phyloP scores from a whole-genome alignment of 2,888 invertebrate genomes.

The Sussaba pulchella region DNA sequence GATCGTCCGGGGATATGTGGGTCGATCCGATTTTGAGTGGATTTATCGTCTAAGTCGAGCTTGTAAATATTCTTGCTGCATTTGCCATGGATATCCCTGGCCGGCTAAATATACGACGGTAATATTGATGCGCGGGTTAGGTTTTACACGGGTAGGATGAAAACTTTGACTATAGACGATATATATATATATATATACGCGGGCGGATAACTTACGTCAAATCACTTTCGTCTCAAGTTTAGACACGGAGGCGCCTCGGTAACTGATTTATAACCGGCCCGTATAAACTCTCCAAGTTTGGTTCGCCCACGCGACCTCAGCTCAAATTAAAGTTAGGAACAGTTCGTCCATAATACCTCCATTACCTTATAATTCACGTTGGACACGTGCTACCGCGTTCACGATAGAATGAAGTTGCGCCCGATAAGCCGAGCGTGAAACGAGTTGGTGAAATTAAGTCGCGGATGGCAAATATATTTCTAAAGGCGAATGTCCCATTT shows the following conservation, averaged over 20 bases:
- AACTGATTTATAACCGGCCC: slow-evolving; percentile 73
- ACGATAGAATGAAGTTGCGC: slow-evolving; percentile 51
- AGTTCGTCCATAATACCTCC: slow-evolving; percentile 71
- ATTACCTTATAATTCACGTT: slow-evolving; percentile 71
- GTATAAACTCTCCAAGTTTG: slow-evolving; percentile 66
- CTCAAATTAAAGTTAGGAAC: slow-evolving; percentile 72
- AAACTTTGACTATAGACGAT: slow-evolving; percentile 5
- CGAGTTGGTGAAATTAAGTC: slow-evolving; percentile 70
- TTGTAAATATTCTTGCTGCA: slow-evolving; percentile 37
- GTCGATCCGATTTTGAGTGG: slow-evolving; percentile 15
- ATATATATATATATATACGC: neutral
- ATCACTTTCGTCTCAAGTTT: slow-evolving; percentile 68
- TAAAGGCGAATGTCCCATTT: slow-evolving; percentile 36
- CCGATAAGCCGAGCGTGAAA: slow-evolving; percentile 71
- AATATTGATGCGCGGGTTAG: slow-evolving; percentile 34
- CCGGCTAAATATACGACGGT: slow-evolving; percentile 41
- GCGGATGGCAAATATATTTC: slow-evolving; percentile 53
- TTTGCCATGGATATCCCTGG: slow-evolving; percentile 40
- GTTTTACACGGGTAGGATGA: neutral
- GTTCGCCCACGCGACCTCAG: slow-evolving; percentile 65
- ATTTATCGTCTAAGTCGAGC: neutral
- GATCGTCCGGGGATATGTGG: slow-evolving; percentile 37
- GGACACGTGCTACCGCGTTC: slow-evolving; percentile 64
- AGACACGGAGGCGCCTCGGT: slow-evolving; percentile 64
- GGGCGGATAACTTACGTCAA: slow-evolving; percentile 56